phyloP scores from a whole-genome alignment of 2,113 vertebrate genomes.

The Brienomyrus brachyistius region DNA sequence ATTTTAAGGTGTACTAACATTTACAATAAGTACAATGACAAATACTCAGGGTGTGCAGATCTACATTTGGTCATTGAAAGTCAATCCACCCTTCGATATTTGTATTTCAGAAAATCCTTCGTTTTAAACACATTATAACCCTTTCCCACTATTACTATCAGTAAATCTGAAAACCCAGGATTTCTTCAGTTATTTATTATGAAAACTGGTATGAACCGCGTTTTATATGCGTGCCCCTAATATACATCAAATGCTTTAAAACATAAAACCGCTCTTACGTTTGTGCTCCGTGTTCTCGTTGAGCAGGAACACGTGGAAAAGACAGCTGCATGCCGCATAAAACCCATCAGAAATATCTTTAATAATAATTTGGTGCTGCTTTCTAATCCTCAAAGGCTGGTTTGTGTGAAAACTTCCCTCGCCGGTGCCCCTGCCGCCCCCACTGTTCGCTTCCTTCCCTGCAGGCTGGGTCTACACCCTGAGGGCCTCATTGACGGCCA shows the following conservation, averaged over 20 bases:
- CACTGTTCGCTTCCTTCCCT: neutral
- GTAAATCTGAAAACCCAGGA: neutral
- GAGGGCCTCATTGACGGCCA: slow-evolving; percentile 66
- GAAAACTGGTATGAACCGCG: neutral
- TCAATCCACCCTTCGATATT: neutral
- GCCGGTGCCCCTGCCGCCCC: too few relatives aligned
- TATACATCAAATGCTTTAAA: neutral
- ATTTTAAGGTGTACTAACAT: neutral
- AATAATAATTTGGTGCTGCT: neutral
- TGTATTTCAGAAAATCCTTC: neutral
- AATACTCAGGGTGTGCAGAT: neutral
- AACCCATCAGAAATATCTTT: neutral
- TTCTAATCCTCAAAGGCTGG: neutral
- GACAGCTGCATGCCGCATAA: neutral
- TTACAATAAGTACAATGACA: neutral
- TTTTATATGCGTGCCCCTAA: neutral
- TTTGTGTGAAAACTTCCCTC: neutral
- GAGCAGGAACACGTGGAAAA: neutral
- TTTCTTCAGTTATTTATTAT: neutral
- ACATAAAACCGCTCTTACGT: neutral
- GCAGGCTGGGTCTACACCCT: slow-evolving; percentile 43
- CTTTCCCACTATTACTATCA: neutral
- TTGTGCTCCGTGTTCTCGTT: neutral
- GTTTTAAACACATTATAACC: neutral
- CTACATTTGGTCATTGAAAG: neutral